Base-by-base conservation (phyloP, 2,888 invertebrate genomes). In the Fragum sueziense region DNA sequence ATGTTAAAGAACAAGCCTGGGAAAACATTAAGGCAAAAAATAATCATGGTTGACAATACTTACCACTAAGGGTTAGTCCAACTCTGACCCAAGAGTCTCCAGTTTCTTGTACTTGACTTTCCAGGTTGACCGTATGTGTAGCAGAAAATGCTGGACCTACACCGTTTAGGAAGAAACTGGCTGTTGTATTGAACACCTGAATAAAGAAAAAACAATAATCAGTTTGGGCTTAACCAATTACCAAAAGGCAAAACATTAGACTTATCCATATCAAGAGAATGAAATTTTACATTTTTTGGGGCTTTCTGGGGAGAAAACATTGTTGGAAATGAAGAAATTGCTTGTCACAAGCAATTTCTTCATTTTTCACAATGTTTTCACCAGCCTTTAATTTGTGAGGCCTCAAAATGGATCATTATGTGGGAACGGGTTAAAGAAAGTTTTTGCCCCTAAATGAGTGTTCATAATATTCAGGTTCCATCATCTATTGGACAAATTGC, bases 161-260 rank as follows among this genome's bases (percentile, higher is more conserved):
- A 25, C 92, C 92, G 81, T 92, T 90, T 25, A 92, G 68, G 74
- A 90, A 92, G 69, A 91, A 88, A 82, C 91, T 92, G 29, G 90
- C 67, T 22, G 81, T 82, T 2, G 81, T 87, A 57, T 84, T 85
- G 80, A 90, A 90, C 6, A 90, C 90, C 92, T 92, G 76, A 1
- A 41, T 2, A 79, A 80, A 67, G 70, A 47, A 47, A 37, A n/a
- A 62, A 29, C 29, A 62, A n/a, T n/a, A n/a, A n/a, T n/a, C n/a
- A 1, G 17, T 47, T 9, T 11, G 9, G 9, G 41, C 17, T 41
- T 41, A 41, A 41, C 41, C 17, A 41, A 41, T 41, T 41, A 41
- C 41, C 41, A 41, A 41, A 41, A 9, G 41, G 17, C 41, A 41
- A 41, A 41, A 41, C 17, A 11, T 41, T 41, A 41, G 41, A 41